Evolutionary conservation across 37 sponge, comb jelly and placozoan genomes (phyloP).

Genomic region (Haliclona indistincta): DNA sequence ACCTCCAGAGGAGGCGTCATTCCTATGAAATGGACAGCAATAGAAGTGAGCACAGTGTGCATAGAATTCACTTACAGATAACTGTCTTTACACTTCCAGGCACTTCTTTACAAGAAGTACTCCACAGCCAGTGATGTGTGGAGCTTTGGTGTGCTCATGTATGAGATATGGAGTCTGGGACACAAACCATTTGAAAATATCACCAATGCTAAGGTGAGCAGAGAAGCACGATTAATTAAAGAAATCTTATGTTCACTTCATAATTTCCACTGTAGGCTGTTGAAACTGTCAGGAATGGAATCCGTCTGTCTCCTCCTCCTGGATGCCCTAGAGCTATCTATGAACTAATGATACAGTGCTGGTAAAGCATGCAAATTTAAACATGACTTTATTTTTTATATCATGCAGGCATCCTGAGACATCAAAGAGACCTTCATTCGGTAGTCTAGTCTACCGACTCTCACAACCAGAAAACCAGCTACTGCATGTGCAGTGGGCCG

Average conservation of each 20-base stretch:
- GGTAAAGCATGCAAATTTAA: neutral
- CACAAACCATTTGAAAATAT: neutral
- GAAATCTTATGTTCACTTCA: too few species aligned
- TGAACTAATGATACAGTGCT: conserved; percentile 35
- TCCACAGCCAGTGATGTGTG: conserved; percentile 10
- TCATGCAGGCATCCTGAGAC: conserved; percentile 23
- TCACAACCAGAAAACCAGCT: neutral
- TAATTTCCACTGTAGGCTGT: neutral
- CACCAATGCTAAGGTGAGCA: neutral
- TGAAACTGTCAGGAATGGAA: neutral
- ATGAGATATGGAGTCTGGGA: conserved; percentile 19
- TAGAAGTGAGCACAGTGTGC: conserved; percentile 61
- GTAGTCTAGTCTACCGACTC: conserved; percentile 4
- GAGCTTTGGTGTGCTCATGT: conserved; percentile 6
- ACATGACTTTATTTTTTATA: neutral
- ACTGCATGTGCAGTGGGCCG: neutral
- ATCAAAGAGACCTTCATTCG: conserved; percentile 18
- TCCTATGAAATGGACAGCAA: conserved; percentile 72
- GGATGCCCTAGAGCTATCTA: conserved; percentile 25
- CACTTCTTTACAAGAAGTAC: neutral
- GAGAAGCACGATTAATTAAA: neutral
- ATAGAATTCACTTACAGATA: too few species aligned
- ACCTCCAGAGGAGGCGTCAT: conserved; percentile 24
- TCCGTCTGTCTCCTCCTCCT: conserved; percentile 15
- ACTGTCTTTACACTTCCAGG: neutral